Evolutionary conservation across 2,797 vertebrate species (phyloP), one percentile per base, ranked within the genome.

Genomic region (Coranthus polyacanthus): DNA sequence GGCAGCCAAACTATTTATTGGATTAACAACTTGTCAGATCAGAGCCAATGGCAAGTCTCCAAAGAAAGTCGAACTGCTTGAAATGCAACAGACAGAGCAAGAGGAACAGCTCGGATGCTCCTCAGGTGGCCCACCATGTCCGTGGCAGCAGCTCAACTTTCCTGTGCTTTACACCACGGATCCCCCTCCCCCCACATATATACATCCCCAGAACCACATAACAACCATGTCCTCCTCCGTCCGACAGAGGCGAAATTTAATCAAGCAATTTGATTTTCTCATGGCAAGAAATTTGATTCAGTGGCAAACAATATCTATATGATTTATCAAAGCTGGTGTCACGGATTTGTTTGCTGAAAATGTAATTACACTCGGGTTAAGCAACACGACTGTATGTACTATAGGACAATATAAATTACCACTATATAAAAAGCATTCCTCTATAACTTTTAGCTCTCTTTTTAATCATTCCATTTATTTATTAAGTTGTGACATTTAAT

Each of bases 51-150:
- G 83, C 71, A 4, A 52, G 6, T 37, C 53, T 72, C 82, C 79
- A 87, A 72, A 78, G 71, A 67, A 66, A 78, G 57, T 24, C 24
- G 50, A 64, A 43, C 78, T 52, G 81, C 62, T 86, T 82, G 56
- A 75, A 71, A 83, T 77, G 81, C 72, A 78, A 47, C 76, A 67
- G 41, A 76, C 72, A 68, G 57, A 75, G 77, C 62, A 37, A 69
- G 77, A 77, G 74, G 71, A 83, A 86, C 87, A 90, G 89, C 81
- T 78, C 66, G 82, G 80, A 51, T 53, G 74, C 89, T 90, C 92
- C 82, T 92, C 89, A 89, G 92, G 92, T 91, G 91, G 83, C 76
- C 88, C 63, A 69, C 46, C 71, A 69, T 76, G 84, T 87, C 78
- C 53, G 26, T 87, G 79, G 84, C 89, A 72, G 78, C 68, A 42